phyloP scores from a whole-genome alignment of 2,113 vertebrate species.

The Mormyrus iriodes region DNA sequence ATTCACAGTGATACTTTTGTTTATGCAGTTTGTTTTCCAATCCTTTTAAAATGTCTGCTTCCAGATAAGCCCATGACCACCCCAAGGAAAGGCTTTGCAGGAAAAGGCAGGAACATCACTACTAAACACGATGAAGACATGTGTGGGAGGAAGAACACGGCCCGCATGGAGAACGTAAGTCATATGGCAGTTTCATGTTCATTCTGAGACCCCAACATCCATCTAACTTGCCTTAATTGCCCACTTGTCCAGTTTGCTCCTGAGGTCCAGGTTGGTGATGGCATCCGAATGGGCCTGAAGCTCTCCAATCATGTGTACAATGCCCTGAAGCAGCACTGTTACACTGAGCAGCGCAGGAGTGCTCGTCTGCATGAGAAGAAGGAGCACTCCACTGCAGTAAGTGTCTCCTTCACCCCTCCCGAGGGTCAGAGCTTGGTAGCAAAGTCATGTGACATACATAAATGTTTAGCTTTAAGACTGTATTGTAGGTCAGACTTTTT shows the following conservation, averaged over 20 bases:
- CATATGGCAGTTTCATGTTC: background rate
- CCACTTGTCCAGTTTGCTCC: conserved; percentile 76
- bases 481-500: background rate
- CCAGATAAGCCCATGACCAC: conserved; percentile 83
- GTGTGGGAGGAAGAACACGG: conserved; percentile 93
- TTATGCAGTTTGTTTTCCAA: background rate
- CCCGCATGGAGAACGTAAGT: conserved; percentile 94
- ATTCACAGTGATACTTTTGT: background rate
- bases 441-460: background rate
- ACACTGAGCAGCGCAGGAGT: conserved; percentile 84
- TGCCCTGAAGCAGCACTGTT: conserved; percentile 87
- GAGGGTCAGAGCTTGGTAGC: background rate
- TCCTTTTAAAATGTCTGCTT: conserved; percentile 11
- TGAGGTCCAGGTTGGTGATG: conserved; percentile 88
- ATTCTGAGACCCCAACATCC: background rate
- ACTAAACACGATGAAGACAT: conserved; percentile 91
- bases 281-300: conserved; percentile 92
- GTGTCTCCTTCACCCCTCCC: conserved; percentile 31
- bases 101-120: conserved; percentile 95
- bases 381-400: conserved; percentile 91
- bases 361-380: conserved; percentile 92
- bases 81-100: conserved; percentile 79
- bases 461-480: background rate
- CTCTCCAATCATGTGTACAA: conserved; percentile 95
- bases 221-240: background rate